A percentile compares a stretch with the other conserved stretches of the same genome.
phyloP scores from a whole-genome alignment of 1,140 invertebrate genomes.

The Leptestheria dahalacensis region DNA sequence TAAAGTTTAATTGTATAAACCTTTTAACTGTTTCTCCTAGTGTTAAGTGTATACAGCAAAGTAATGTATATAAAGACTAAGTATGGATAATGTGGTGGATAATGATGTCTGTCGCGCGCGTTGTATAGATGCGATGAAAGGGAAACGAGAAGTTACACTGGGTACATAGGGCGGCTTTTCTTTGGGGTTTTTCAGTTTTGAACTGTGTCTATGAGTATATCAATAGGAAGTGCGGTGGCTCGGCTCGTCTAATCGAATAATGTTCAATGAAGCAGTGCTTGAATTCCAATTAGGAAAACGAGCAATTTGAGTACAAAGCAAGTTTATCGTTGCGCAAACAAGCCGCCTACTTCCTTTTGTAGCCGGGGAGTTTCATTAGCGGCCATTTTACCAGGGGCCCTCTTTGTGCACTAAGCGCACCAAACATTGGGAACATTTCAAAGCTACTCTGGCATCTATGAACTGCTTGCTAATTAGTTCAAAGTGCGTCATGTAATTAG shows the following conservation, averaged over 20 bases:
- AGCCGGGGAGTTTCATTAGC: too few relatives aligned
- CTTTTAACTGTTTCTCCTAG: neutral
- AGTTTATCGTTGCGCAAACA: neutral
- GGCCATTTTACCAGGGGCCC: neutral
- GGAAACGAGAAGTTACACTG: too few relatives aligned
- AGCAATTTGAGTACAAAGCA: neutral
- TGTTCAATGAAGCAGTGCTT: neutral
- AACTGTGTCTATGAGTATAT: too few relatives aligned
- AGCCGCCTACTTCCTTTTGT: neutral
- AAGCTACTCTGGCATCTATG: too few relatives aligned
- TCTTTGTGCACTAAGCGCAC: neutral
- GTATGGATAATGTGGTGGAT: too few relatives aligned
- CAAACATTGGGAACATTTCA: neutral
- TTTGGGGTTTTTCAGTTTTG: too few relatives aligned
- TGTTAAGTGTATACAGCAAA: neutral
- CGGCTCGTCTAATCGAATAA: neutral
- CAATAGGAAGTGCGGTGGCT: too few relatives aligned
- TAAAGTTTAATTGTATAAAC: too few relatives aligned
- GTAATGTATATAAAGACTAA: too few relatives aligned
- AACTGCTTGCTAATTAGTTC: constrained; percentile 8
- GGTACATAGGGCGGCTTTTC: too few relatives aligned
- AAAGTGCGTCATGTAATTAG: constrained; percentile 11
- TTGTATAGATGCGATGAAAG: too few relatives aligned
- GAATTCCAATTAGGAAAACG: neutral
- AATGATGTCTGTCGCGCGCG: too few relatives aligned